Evolutionary conservation across 2,888 invertebrate species (phyloP).

Genomic region (Poecilus cupreus): DNA sequence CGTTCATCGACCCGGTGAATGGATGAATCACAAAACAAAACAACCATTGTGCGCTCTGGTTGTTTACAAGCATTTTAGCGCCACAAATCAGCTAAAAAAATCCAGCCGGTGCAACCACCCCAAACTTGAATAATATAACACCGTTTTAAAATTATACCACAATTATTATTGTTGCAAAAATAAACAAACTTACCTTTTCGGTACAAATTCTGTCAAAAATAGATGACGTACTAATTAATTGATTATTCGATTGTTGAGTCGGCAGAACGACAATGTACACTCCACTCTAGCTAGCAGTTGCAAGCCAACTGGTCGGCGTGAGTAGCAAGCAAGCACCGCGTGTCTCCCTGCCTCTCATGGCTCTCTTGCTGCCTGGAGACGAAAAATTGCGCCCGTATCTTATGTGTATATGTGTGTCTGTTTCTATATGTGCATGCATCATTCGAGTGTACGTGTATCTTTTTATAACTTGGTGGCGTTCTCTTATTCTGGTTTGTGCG

Average conservation of each 20-base stretch:
- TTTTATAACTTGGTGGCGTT: conserved; percentile 55
- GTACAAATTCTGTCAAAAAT: not conserved
- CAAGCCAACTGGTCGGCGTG: conserved; percentile 38
- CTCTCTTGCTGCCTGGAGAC: conserved; percentile 35
- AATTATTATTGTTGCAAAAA: not conserved
- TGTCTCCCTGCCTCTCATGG: conserved; percentile 27
- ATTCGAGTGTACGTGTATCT: conserved; percentile 43
- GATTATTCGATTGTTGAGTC: conserved; percentile 28
- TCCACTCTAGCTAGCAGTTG: not conserved
- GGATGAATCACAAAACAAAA: not conserved
- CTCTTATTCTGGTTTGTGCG: conserved; percentile 24
- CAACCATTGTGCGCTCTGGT: not conserved
- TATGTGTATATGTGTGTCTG: conserved; percentile 23
- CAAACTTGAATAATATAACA: not conserved
- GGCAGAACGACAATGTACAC: not conserved
- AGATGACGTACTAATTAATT: not conserved
- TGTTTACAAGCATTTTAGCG: not conserved
- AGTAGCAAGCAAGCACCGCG: conserved; percentile 13
- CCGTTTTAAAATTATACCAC: not conserved
- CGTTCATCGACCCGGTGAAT: not conserved
- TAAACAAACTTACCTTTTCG: not conserved
- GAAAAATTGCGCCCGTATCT: conserved; percentile 36
- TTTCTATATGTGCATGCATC: not conserved
- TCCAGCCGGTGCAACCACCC: not conserved
- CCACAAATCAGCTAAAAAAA: not conserved